These are phyloP conservation scores for Drosophila nr. medialis DNA, from an alignment of 2,888 invertebrate genomes.

Conservation along the genomic window DNA sequence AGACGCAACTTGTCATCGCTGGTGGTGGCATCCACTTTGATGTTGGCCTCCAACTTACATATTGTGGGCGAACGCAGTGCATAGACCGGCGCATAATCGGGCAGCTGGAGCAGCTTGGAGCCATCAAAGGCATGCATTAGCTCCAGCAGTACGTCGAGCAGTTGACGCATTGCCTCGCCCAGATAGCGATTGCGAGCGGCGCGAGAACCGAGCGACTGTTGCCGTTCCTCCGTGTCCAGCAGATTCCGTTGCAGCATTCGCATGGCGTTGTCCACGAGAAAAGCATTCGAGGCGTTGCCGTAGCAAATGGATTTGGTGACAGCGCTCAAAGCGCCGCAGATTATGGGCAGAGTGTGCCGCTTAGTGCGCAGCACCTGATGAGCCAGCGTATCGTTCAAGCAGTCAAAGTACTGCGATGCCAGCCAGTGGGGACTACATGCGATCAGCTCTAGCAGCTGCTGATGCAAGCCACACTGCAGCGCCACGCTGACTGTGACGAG, in stretches of 20 bases:
- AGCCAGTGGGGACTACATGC: constrained; percentile 56
- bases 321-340: constrained; percentile 31
- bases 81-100: constrained; percentile 35
- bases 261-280: constrained; percentile 10
- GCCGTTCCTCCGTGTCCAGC: constrained; percentile 24
- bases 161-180: constrained; percentile 40
- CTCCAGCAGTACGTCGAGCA: constrained; percentile 25
- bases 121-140: constrained; percentile 3
- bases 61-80: constrained; percentile 10
- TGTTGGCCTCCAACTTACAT: neutral
- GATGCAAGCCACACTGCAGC: constrained; percentile 47
- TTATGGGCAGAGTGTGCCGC: neutral
- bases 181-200: constrained; percentile 47
- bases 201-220: constrained; percentile 3
- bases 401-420: constrained; percentile 46
- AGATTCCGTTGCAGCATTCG: constrained; percentile 55
- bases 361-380: constrained; percentile 7
- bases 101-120: neutral
- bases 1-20: constrained; percentile 1
- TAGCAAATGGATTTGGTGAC: constrained; percentile 40
- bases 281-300: neutral
- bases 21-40: neutral
- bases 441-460: constrained; percentile 50
- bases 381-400: constrained; percentile 28
- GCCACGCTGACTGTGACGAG: constrained; percentile 47